Evolutionary conservation across 2,888 invertebrate genomes (phyloP), one percentile per base, ranked within the genome.

Genomic region (Heliconius aoede): DNA sequence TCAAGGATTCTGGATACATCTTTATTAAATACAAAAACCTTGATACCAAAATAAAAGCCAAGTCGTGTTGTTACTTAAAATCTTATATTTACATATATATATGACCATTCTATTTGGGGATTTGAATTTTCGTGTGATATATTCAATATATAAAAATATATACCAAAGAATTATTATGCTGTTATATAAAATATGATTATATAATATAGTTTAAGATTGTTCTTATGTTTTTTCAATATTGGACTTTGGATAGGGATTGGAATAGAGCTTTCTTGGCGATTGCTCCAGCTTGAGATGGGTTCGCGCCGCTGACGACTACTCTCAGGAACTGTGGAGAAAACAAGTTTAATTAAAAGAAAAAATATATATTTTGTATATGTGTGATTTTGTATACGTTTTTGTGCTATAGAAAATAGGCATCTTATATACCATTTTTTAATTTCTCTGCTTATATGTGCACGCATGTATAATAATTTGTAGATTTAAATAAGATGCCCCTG

Each of bases 51-150:
- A 90, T 88, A 83, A 90, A 90, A 89, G 90, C 91, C 90, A 82
- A 36, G 85, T 89, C 89, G 83, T 87, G 79, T 73, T 83, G 82
- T 87, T 85, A 83, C 74, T 77, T 83, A 85, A 86, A 89, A 89
- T 88, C 84, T 83, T 91, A 90, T 91, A 91, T 90, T 89, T 89
- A 88, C 83, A 87, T 86, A 87, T 82, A 77, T 84, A 85, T 83
- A 83, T 76, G 76, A 78, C 80, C 80, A 83, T 82, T 83, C 55
- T 51, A 62, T 71, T 60, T 51, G 11, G n/a, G n/a, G 36, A 62
- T 7, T 36, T 55, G 11, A 26, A 2, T 28, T 32, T 26, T 36
- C 15, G 18, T 46, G 24, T 75, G 30, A 7, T 71, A 71, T 77
- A 60, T 58, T 58, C 7, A n/a, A 74, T 79, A 75, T 55, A 78